These are phyloP conservation scores for Remorina albescens DNA, from an alignment of 2,797 vertebrate species.

Conservation along the genomic window DNA sequence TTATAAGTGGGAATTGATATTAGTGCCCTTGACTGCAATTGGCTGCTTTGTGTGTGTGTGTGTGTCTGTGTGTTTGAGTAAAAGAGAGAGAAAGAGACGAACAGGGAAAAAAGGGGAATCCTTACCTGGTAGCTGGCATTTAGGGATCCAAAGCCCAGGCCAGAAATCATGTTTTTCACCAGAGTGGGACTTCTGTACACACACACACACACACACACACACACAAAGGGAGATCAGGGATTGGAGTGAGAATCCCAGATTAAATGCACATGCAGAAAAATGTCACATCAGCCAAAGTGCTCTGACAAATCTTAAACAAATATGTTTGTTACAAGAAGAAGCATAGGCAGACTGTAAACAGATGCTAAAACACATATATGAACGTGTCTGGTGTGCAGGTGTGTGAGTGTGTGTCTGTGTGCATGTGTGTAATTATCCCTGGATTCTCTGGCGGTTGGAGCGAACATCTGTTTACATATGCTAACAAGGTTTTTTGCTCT, in stretches of 20 bases:
- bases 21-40: slow-evolving; percentile 82
- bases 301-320: slow-evolving; percentile 61
- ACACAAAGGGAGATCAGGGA: neutral
- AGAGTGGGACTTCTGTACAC: slow-evolving; percentile 94
- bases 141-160: slow-evolving; percentile 96
- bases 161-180: slow-evolving; percentile 99
- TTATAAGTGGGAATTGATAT: slow-evolving; percentile 88
- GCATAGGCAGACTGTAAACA: slow-evolving; percentile 74
- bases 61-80: slow-evolving; percentile 14
- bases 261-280: slow-evolving; percentile 60
- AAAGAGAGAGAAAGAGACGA: neutral
- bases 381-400: slow-evolving; percentile 69
- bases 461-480: slow-evolving; percentile 82
- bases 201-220: slow-evolving; percentile 10
- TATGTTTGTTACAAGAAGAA: slow-evolving; percentile 65
- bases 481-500: slow-evolving; percentile 78
- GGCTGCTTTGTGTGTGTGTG: slow-evolving; percentile 49
- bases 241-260: slow-evolving; percentile 50
- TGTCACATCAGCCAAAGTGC: slow-evolving; percentile 57
- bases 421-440: slow-evolving; percentile 69
- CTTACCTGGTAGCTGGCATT: slow-evolving; percentile 98
- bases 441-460: slow-evolving; percentile 68
- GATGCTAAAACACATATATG: slow-evolving; percentile 65
- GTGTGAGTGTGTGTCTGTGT: slow-evolving; percentile 35
- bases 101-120: slow-evolving; percentile 10